Evolutionary conservation across 2,113 vertebrate species (phyloP).

Genomic region (Pseudonaja textilis): DNA sequence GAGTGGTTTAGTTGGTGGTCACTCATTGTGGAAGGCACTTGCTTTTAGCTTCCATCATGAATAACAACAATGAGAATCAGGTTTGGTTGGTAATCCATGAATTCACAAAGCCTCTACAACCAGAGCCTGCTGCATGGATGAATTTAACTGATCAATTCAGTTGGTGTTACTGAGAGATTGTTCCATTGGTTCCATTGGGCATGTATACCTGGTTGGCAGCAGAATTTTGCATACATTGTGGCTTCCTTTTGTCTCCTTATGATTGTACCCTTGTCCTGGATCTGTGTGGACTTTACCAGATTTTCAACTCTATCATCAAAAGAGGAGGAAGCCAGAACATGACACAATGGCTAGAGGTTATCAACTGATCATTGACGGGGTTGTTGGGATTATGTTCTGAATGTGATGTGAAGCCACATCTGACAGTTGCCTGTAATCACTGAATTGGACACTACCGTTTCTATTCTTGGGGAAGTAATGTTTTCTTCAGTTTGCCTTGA

Average conservation of each 20-base stretch:
- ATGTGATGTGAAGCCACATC: neutral
- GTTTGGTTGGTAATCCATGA: neutral
- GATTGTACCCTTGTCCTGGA: neutral
- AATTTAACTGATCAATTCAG: neutral
- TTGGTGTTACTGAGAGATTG: neutral
- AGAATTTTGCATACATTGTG: neutral
- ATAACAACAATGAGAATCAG: too few species aligned
- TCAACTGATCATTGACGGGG: neutral
- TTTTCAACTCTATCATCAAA: neutral
- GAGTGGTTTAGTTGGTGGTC: neutral
- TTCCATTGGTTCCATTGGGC: fast-evolving
- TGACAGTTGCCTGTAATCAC: neutral
- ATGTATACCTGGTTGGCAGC: neutral
- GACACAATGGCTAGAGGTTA: neutral
- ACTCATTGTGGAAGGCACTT: neutral
- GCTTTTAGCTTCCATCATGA: neutral
- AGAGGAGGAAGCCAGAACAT: neutral
- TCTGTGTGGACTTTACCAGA: neutral
- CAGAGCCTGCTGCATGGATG: slow-evolving; percentile 9
- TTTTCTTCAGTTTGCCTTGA: neutral
- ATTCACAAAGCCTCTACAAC: neutral
- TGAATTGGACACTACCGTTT: neutral
- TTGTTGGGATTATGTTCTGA: neutral
- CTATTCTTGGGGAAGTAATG: neutral
- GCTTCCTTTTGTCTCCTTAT: neutral